Percentiles rank a stretch among this genome's conserved stretches.
Evolutionary conservation across 1,140 invertebrate species (phyloP).

Genomic region (Cyrtorhinus lividipennis): DNA sequence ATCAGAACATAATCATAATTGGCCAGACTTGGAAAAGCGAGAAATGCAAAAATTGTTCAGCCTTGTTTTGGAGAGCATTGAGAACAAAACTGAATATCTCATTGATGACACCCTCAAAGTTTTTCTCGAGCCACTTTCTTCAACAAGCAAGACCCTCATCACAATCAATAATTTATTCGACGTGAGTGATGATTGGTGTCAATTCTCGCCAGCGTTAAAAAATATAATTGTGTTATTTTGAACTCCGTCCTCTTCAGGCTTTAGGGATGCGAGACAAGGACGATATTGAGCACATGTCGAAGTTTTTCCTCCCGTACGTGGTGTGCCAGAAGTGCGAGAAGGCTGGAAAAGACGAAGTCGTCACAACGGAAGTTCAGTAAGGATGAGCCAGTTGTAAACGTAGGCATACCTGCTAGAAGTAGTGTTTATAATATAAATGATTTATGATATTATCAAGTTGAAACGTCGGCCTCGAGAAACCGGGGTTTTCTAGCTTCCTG

Average conservation of each 20-base stretch:
- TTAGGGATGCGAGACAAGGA: constrained; percentile 1
- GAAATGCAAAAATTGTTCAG: not conserved
- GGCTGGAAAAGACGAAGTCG: not conserved
- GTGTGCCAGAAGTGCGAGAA: not conserved
- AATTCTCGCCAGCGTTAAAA: no score
- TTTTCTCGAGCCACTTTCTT: not conserved
- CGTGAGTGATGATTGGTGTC: no score
- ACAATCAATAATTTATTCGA: not conserved
- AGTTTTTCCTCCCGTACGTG: constrained; percentile 7
- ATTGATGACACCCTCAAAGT: constrained; percentile 9
- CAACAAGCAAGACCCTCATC: not conserved
- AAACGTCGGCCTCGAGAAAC: no score
- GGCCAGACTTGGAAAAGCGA: not conserved
- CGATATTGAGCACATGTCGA: constrained; percentile 10
- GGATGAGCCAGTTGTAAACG: no score
- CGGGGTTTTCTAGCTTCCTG: no score
- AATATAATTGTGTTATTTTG: not conserved
- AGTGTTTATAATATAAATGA: no score
- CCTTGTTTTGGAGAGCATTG: not conserved
- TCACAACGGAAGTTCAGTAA: not conserved
- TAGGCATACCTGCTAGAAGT: no score
- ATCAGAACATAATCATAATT: not conserved
- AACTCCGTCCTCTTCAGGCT: no score
- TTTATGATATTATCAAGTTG: no score
- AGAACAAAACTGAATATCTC: constrained; percentile 4